phyloP scores from a whole-genome alignment of 2,888 invertebrate species.

The Ramazzottius varieornatus region DNA sequence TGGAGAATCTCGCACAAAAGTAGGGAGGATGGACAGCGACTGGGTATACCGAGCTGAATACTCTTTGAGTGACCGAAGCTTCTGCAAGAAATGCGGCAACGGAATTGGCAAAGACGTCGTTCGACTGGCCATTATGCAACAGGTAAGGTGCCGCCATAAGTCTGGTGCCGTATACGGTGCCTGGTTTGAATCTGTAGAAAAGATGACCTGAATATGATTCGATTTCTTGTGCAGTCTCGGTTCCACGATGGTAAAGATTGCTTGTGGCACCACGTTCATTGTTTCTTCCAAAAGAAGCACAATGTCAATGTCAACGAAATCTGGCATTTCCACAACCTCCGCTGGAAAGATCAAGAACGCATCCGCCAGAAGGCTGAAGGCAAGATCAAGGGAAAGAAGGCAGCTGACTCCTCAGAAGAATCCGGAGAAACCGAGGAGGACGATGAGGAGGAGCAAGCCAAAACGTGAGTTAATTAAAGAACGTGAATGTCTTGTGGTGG shows the following conservation, averaged over 20 bases:
- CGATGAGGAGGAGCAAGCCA: not conserved
- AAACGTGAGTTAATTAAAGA: too few species aligned
- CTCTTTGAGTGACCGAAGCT: not conserved
- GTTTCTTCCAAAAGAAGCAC: not conserved
- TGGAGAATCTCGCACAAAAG: too few species aligned
- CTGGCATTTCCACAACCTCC: not conserved
- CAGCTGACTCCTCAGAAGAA: not conserved
- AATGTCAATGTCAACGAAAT: not conserved
- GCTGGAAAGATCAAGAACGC: not conserved
- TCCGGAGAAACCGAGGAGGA: not conserved
- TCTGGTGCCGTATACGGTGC: too few species aligned
- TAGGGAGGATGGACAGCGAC: too few species aligned
- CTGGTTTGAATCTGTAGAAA: too few species aligned
- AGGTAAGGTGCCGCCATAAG: too few species aligned
- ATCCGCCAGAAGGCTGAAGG: not conserved
- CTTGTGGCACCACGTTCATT: not conserved
- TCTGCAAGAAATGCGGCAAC: not conserved
- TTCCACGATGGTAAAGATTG: not conserved
- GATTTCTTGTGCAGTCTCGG: not conserved
- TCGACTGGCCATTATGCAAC: not conserved
- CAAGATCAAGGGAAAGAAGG: not conserved
- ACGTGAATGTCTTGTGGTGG: too few species aligned
- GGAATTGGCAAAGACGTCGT: conserved; percentile 1
- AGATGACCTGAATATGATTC: too few species aligned
- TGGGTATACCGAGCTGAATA: conserved; percentile 2